Conservation (phyloP, 2,797 vertebrate species). For the Tokudaia muenninki region DNA sequence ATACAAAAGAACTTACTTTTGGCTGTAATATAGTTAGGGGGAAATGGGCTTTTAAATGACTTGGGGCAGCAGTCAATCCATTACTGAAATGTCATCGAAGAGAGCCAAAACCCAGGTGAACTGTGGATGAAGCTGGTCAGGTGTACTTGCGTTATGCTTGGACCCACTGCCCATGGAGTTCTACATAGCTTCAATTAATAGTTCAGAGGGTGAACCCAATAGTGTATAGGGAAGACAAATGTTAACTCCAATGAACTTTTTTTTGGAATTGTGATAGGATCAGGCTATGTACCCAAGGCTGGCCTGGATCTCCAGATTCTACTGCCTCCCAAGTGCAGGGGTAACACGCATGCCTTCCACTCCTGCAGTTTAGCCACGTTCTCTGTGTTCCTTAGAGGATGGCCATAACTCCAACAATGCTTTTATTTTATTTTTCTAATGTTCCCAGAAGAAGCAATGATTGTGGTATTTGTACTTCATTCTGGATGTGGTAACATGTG, state of each 20-base stretch:
- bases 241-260: not conserved
- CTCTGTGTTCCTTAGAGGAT: conserved; percentile 11
- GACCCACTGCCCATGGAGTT: not conserved
- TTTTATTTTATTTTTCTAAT: conserved; percentile 50
- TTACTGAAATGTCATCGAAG: conserved; percentile 52
- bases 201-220: not conserved
- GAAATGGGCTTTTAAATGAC: conserved; percentile 48
- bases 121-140: not conserved
- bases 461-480: conserved; percentile 28
- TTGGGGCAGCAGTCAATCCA: conserved; percentile 27
- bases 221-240: not conserved
- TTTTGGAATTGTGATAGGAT: not conserved
- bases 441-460: not conserved
- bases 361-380: not conserved
- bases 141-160: conserved; percentile 27
- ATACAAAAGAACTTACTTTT: conserved; percentile 4
- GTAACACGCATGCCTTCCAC: not conserved
- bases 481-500: not conserved
- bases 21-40: conserved; percentile 40
- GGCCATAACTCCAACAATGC: not conserved
- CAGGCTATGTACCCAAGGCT: not conserved
- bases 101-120: conserved; percentile 2
- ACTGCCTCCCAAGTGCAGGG: not conserved
- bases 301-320: not conserved
- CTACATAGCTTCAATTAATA: not conserved